These are phyloP conservation scores for Ciconia nigra DNA, from an alignment of 2,797 vertebrate species.

Conservation along the genomic window DNA sequence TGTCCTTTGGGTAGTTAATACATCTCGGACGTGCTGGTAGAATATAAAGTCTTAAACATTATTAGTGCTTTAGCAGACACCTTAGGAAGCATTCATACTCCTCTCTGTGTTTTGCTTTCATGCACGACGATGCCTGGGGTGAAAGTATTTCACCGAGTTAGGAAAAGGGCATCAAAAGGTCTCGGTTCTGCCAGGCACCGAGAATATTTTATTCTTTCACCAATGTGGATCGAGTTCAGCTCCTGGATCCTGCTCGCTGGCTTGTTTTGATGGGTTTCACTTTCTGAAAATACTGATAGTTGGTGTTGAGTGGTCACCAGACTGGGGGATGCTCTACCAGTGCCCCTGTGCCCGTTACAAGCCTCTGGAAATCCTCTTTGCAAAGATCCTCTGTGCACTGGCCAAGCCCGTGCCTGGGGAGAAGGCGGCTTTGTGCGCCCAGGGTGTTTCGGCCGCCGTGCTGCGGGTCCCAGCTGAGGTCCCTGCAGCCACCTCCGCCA, in stretches of 20 bases:
- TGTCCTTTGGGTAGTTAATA: neutral
- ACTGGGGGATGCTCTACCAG: neutral
- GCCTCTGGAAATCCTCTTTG: neutral
- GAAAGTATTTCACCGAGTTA: neutral
- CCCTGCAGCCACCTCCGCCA: neutral
- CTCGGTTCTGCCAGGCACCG: neutral
- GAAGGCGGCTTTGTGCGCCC: neutral
- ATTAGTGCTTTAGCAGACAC: neutral
- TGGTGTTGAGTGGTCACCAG: neutral
- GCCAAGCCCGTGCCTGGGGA: neutral
- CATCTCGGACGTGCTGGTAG: neutral
- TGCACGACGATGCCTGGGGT: neutral
- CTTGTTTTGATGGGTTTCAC: constrained; percentile 1
- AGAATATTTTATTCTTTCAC: neutral
- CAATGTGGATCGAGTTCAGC: neutral
- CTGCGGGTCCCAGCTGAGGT: neutral
- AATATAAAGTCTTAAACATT: neutral
- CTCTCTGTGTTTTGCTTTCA: neutral
- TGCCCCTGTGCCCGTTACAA: rapidly evolving
- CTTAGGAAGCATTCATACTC: neutral
- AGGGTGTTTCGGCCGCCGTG: neutral
- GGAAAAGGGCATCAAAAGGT: neutral
- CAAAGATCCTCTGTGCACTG: neutral
- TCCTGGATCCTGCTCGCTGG: neutral
- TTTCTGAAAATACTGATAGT: neutral